These are phyloP conservation scores for Hirundichthys speculiger DNA, from an alignment of 2,113 vertebrate species.

Conservation along the genomic window DNA sequence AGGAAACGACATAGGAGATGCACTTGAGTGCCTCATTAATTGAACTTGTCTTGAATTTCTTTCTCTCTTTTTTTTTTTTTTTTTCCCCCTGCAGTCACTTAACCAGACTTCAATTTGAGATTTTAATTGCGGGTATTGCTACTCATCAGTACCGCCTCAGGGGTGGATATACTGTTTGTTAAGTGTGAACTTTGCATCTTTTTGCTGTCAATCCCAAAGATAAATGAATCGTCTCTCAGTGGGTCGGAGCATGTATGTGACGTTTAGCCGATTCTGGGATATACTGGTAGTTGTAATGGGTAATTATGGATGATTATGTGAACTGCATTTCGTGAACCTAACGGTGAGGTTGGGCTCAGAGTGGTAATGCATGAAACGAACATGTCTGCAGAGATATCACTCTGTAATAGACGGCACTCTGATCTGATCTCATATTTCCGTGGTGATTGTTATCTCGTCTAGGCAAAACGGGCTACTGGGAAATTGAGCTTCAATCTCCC, in stretches of 20 bases:
- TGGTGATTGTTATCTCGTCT: background rate
- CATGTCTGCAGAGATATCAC: background rate
- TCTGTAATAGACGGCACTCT: constrained; percentile 9
- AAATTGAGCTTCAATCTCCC: constrained; percentile 15
- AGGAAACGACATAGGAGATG: too few relatives aligned
- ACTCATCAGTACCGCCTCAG: constrained; percentile 44
- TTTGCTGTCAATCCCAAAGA: constrained; percentile 25
- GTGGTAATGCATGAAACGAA: constrained; percentile 9
- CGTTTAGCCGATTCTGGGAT: constrained; percentile 66
- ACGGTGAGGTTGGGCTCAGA: constrained; percentile 6
- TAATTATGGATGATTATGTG: constrained; percentile 23
- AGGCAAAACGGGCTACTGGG: constrained; percentile 5
- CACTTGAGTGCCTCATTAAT: constrained; percentile 51
- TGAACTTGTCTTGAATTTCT: constrained; percentile 46
- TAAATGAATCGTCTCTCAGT: constrained; percentile 65
- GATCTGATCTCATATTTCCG: constrained; percentile 15
- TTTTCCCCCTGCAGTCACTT: constrained; percentile 24
- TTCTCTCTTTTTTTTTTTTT: constrained; percentile 58
- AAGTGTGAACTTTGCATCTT: constrained; percentile 8
- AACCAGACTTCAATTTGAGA: constrained; percentile 52
- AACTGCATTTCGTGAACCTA: constrained; percentile 14
- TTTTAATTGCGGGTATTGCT: constrained; percentile 53
- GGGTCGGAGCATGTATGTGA: constrained; percentile 43
- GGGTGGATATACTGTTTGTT: background rate
- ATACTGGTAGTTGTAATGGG: constrained; percentile 31